Conservation (phyloP, 2,797 vertebrate genomes). For the Syngnathus acus region DNA sequence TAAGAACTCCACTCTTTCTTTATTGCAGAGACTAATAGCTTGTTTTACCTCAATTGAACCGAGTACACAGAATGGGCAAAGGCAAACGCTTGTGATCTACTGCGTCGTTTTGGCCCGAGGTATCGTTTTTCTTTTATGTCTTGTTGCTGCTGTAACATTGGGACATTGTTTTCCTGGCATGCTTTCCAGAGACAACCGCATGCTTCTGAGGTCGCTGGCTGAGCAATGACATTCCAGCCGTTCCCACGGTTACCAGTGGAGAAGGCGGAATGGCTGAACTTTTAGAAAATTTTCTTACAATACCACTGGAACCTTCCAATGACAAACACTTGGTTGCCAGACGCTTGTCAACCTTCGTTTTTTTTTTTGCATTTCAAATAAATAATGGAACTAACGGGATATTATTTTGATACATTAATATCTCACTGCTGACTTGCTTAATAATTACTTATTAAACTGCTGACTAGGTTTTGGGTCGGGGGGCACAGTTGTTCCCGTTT, state of each 20-base stretch:
- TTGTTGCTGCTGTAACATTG: conserved; percentile 47
- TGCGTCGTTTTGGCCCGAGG: conserved; percentile 36
- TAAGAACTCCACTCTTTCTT: not conserved
- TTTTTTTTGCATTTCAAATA: too few species aligned
- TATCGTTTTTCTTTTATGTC: conserved; percentile 14
- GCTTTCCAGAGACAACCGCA: conserved; percentile 55
- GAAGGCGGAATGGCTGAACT: conserved; percentile 5
- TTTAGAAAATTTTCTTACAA: too few species aligned
- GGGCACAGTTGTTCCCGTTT: not conserved
- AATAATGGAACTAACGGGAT: too few species aligned
- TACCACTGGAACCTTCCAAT: too few species aligned
- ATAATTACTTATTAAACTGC: not conserved
- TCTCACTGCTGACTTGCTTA: not conserved
- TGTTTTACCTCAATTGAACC: conserved; percentile 13
- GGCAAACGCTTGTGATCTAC: conserved; percentile 38
- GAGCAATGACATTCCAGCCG: conserved; percentile 63
- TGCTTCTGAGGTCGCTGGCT: conserved; percentile 61
- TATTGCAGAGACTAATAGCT: not conserved
- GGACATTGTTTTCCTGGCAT: conserved; percentile 58
- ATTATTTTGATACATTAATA: too few species aligned
- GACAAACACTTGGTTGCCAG: too few species aligned
- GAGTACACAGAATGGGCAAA: conserved; percentile 8
- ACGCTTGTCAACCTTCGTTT: too few species aligned
- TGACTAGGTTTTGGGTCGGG: not conserved
- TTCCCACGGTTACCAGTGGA: conserved; percentile 66